A percentile compares a stretch with the other conserved stretches of the same genome.
Evolutionary conservation across 1,140 invertebrate genomes (phyloP).

Genomic region (Hyles euphorbiae): DNA sequence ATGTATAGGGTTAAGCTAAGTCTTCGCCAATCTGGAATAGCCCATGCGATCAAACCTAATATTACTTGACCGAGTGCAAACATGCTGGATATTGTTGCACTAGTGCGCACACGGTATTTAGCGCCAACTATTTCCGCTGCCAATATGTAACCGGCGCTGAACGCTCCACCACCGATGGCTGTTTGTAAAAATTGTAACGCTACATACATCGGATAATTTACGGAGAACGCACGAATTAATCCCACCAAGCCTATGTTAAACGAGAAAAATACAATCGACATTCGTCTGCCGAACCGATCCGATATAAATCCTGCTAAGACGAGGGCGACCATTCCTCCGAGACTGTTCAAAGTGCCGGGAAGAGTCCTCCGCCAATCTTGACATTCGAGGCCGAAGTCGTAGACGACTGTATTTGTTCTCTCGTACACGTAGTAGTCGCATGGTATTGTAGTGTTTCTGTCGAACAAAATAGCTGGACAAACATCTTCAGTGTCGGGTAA

Average conservation of each 20-base stretch:
- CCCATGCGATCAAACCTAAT: conserved; percentile 81
- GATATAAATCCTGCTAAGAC: conserved; percentile 55
- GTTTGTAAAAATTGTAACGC: conserved; percentile 56
- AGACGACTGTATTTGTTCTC: conserved; percentile 55
- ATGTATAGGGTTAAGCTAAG: conserved; percentile 81
- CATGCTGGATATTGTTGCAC: conserved; percentile 82
- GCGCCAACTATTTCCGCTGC: conserved; percentile 87
- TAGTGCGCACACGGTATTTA: conserved; percentile 82
- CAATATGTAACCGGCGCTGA: conserved; percentile 62
- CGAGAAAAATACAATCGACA: conserved; percentile 53
- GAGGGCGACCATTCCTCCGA: conserved; percentile 53
- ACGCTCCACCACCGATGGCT: conserved; percentile 58
- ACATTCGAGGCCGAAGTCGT: conserved; percentile 59
- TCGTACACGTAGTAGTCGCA: conserved; percentile 54
- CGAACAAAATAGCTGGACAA: conserved; percentile 44
- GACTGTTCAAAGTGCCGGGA: conserved; percentile 55
- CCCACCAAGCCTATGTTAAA: conserved; percentile 55
- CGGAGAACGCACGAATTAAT: conserved; percentile 49
- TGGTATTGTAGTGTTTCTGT: conserved; percentile 39
- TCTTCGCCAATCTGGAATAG: conserved; percentile 81
- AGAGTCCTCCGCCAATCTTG: conserved; percentile 58
- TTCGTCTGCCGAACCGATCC: conserved; percentile 51
- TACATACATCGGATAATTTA: conserved; percentile 60
- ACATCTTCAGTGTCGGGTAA: conserved; percentile 16
- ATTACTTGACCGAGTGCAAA: conserved; percentile 84